A percentile compares a stretch with the other conserved stretches of the same genome.
phyloP scores from a whole-genome alignment of 2,888 invertebrate genomes.

The Cephonodes hylas region DNA sequence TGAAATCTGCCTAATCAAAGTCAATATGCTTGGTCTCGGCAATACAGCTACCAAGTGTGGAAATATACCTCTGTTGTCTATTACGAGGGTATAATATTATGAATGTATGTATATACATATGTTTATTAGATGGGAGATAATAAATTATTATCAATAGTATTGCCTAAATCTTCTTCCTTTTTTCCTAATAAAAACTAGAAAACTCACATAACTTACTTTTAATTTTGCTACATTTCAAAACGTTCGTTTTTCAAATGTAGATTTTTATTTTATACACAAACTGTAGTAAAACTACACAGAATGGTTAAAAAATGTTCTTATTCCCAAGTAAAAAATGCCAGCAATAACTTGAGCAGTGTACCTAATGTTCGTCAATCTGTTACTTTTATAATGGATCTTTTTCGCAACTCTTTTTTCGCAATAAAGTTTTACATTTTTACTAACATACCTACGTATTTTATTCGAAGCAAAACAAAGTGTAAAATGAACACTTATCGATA shows the following conservation, averaged over 20 bases:
- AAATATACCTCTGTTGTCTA: too few relatives aligned
- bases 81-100: too few relatives aligned
- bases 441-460: background rate
- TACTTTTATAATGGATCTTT: conserved; percentile 21
- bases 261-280: background rate
- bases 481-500: background rate
- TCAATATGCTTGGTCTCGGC: too few relatives aligned
- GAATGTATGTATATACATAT: too few relatives aligned
- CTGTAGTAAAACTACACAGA: background rate
- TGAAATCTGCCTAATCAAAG: too few relatives aligned
- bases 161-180: too few relatives aligned
- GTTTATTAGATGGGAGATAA: too few relatives aligned
- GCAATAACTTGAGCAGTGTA: background rate
- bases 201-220: background rate
- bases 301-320: background rate
- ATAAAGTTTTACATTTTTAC: background rate
- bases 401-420: background rate
- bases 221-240: background rate
- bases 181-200: too few relatives aligned
- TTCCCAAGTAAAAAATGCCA: background rate
- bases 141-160: too few relatives aligned
- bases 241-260: too few relatives aligned
- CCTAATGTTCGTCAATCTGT: conserved; percentile 19
- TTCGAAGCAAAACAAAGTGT: background rate
- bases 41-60: too few relatives aligned